These are phyloP conservation scores for Falco columbarius DNA, from an alignment of 2,797 vertebrate genomes.

Conservation along the genomic window DNA sequence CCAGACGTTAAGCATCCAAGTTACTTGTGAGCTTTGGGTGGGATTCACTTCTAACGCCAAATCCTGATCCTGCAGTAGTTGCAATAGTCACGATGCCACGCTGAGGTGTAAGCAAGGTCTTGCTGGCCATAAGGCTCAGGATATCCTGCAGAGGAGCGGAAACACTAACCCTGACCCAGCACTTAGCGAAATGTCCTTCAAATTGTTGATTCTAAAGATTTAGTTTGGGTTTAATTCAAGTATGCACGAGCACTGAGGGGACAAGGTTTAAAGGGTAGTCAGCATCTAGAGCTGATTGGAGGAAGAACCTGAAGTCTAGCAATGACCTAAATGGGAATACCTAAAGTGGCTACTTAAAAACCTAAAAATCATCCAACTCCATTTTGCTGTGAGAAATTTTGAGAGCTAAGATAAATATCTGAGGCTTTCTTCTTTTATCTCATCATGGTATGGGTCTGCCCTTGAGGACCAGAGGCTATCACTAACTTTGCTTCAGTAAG, in stretches of 20 bases:
- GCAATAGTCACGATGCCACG: fast-evolving
- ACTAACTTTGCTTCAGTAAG: neutral
- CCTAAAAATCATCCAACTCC: neutral
- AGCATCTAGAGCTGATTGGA: fast-evolving
- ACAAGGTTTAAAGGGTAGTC: neutral
- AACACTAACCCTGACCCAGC: neutral
- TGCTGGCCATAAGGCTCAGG: neutral
- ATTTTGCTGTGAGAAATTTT: neutral
- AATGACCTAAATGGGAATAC: neutral
- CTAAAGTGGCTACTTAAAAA: neutral
- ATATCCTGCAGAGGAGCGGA: neutral
- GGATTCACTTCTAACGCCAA: neutral
- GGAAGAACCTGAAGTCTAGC: neutral
- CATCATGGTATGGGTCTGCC: neutral
- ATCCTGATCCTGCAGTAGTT: neutral
- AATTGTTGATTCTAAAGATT: neutral
- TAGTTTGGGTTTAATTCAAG: neutral
- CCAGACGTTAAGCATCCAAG: neutral
- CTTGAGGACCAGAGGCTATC: neutral
- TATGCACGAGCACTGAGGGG: neutral
- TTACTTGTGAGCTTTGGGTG: neutral
- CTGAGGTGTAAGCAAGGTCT: neutral
- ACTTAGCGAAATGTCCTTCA: neutral
- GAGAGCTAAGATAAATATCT: neutral
- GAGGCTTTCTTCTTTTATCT: neutral